A percentile compares a stretch with the other conserved stretches of the same genome.
phyloP scores from a whole-genome alignment of 2,113 vertebrate species.

The Gallinago paraguaiae region DNA sequence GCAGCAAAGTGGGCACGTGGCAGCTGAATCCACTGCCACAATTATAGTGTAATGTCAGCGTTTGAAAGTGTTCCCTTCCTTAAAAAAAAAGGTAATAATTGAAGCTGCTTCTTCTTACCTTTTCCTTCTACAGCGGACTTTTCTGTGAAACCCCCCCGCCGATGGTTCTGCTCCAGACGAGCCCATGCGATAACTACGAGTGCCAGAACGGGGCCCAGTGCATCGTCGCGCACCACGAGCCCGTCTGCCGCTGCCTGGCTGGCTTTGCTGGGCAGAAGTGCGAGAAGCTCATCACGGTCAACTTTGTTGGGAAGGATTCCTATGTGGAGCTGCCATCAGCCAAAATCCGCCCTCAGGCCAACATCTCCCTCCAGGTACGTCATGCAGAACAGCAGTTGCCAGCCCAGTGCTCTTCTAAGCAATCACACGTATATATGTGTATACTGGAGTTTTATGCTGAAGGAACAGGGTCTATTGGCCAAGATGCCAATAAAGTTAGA shows the following conservation, averaged over 20 bases:
- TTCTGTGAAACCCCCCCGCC: constrained; percentile 94
- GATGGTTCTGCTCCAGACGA: constrained; percentile 97
- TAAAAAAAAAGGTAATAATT: not conserved
- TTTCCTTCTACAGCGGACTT: constrained; percentile 80
- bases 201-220: constrained; percentile 95
- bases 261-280: constrained; percentile 92
- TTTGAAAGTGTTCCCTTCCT: not conserved
- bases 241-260: constrained; percentile 90
- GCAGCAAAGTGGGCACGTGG: not conserved
- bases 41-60: not conserved
- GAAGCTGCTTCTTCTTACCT: not conserved
- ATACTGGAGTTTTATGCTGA: accelerated
- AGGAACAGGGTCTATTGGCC: not conserved
- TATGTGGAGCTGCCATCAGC: constrained; percentile 88
- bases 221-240: constrained; percentile 87
- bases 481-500: not conserved
- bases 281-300: constrained; percentile 92
- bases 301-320: constrained; percentile 93
- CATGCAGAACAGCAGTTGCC: not conserved
- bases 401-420: not conserved
- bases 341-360: constrained; percentile 87
- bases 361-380: constrained; percentile 94
- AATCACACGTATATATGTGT: accelerated
- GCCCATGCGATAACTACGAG: constrained; percentile 93
- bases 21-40: not conserved